These are phyloP conservation scores for Ophioninae sp. DNA, from an alignment of 2,888 invertebrate species.

Conservation along the genomic window DNA sequence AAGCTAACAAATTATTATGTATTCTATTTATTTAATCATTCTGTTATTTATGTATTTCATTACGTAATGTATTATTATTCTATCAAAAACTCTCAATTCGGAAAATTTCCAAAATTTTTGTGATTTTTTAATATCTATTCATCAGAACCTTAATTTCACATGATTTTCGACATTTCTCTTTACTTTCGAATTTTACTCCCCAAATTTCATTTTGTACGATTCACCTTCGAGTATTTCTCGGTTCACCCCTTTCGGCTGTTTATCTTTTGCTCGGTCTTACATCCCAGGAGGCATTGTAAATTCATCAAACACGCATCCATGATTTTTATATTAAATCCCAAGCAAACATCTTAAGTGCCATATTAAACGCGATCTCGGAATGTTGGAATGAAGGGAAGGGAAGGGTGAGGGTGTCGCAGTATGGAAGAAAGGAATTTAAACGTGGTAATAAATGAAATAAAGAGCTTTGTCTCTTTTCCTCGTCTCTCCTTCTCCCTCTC, in stretches of 20 bases:
- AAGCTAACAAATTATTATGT: no score
- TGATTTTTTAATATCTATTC: no score
- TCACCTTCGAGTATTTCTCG: neutral
- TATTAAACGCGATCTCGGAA: neutral
- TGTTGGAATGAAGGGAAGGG: no score
- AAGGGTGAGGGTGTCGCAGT: neutral
- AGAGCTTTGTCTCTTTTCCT: neutral
- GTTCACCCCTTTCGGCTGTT: neutral
- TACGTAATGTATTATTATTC: no score
- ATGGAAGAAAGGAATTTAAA: neutral
- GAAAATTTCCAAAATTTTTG: no score
- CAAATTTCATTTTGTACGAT: neutral
- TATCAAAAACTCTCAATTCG: no score
- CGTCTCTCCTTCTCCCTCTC: neutral
- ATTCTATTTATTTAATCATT: no score
- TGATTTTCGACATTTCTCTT: no score
- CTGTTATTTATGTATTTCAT: no score
- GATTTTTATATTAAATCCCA: constrained; percentile 39
- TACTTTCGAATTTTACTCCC: no score
- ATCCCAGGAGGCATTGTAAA: neutral
- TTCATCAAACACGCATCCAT: constrained; percentile 10
- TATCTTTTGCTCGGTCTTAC: constrained; percentile 5
- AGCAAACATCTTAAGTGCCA: constrained; percentile 8
- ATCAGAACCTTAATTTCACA: no score
- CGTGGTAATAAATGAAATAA: neutral